Evolutionary conservation across 2,888 invertebrate species (phyloP), one percentile per base, ranked within the genome.

Genomic region (Hipparchia semele): DNA sequence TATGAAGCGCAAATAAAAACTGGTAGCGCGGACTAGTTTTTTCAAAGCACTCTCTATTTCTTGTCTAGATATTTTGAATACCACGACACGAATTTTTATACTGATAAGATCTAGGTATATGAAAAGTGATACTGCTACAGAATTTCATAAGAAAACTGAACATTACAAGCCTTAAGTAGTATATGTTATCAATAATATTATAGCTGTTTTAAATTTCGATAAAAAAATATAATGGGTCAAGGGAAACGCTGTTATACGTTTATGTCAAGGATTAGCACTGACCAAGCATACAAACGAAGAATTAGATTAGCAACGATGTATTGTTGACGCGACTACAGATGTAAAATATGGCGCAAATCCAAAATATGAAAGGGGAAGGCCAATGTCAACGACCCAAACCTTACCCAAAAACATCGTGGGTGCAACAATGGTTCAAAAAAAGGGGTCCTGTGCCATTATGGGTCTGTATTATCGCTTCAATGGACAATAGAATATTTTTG

Each of bases 331-430:
- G 87, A 89, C 86, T 84, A 83, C 80, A 82, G 84, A 86, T 84
- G 86, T 88, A 89, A 90, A 90, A 88, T 89, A 87, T 83, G 84
- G 85, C 85, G 87, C 91, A 86, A 91, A 90, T 90, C 85, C 82
- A 81, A 85, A 88, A 84, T 81, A 86, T 83, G 84, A 87, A 84
- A 84, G 90, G 83, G 91, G 90, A 90, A 87, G 86, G 88, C 89
- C 88, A 90, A 91, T 91, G 93, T 93, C 93, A 94, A 91, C 85
- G 93, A 94, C 92, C 93, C 80, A 85, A 87, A 23, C 23, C 23
- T 23, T 23, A 23, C 23, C 23, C 23, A 23, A 23, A 23, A 23
- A 86, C 89, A 90, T 90, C 87, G 87, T 87, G 84, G 84, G 82
- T 79, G 84, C 88, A 90, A 90, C 90, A 92, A 92, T 89, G 85